Evolutionary conservation across 2,113 vertebrate species (phyloP), one percentile per base, ranked within the genome.

Genomic region (Pseudorasbora parva): DNA sequence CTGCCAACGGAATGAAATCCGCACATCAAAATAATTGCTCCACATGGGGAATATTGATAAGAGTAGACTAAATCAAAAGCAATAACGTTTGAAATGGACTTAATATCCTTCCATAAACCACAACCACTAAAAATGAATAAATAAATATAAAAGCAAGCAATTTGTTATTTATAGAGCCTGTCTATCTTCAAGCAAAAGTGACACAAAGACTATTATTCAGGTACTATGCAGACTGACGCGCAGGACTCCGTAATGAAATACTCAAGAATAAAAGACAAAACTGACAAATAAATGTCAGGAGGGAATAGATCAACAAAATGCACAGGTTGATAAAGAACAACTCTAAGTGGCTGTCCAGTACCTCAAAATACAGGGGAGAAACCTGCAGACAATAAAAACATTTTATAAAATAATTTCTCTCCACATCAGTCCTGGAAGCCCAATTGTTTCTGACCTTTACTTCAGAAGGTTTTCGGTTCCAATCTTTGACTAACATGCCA

Each of bases 241-340:
- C 23, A 43, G 19, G 23, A 41, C 25, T 37, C 41, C n/a, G 8
- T 82, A 74, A 82, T 64, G 47, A 77, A 83, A 62, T 62, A 62
- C 57, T 64, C 8, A 60, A 62, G 45, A 87, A 2, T 59, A 27
- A 41, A 86, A 90, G 43, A 45, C 27, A 87, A 84, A 84, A 69
- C 69, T 1, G 41, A 66, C 47, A 74, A 82, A 83, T 81, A 78
- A 90, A 89, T 89, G 74, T 27, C 30, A 82, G 19, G 23, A 68
- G 74, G 81, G 82, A 56, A 37, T 49, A 78, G 84, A 87, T 90
- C 88, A 86, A 66, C 19, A 43, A 41, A 25, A 51, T 11, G n/a
- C 68, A 83, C 19, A 54, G 60, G 25, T 66, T 27, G 82, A 68
- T 83, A 8, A 83, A 78, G 2, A 78, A 43, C 8, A 47, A 27